phyloP scores from a whole-genome alignment of 1,140 invertebrate species.

The Tetramorium alpestre region DNA sequence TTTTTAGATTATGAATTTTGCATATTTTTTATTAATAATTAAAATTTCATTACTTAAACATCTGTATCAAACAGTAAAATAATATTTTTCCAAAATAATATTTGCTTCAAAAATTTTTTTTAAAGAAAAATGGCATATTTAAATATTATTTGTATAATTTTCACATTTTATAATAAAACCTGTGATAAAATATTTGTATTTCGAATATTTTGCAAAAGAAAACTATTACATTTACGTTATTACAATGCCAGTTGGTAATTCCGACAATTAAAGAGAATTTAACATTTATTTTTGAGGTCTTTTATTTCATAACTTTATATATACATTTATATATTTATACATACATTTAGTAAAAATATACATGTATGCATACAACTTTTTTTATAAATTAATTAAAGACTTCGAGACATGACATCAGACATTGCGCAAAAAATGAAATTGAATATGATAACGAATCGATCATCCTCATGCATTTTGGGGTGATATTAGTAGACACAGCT shows the following conservation, averaged over 20 bases:
- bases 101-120: neutral
- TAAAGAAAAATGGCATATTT: neutral
- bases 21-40: constrained; percentile 8
- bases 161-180: neutral
- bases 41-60: neutral
- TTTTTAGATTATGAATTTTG: neutral
- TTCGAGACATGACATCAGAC: neutral
- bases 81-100: neutral
- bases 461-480: constrained; percentile 55
- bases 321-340: neutral
- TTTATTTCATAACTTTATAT: constrained; percentile 15
- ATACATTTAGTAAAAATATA: neutral
- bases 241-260: neutral
- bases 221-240: neutral
- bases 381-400: neutral
- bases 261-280: neutral
- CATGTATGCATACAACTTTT: neutral
- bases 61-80: neutral
- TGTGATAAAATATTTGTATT: neutral
- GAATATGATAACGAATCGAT: constrained; percentile 35
- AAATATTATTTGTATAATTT: constrained; percentile 6
- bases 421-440: constrained; percentile 32
- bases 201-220: neutral
- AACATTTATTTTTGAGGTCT: constrained; percentile 1
- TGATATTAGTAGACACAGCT: constrained; percentile 79